Base-by-base conservation (phyloP, 2,113 vertebrate genomes). In the Garra rufa region DNA sequence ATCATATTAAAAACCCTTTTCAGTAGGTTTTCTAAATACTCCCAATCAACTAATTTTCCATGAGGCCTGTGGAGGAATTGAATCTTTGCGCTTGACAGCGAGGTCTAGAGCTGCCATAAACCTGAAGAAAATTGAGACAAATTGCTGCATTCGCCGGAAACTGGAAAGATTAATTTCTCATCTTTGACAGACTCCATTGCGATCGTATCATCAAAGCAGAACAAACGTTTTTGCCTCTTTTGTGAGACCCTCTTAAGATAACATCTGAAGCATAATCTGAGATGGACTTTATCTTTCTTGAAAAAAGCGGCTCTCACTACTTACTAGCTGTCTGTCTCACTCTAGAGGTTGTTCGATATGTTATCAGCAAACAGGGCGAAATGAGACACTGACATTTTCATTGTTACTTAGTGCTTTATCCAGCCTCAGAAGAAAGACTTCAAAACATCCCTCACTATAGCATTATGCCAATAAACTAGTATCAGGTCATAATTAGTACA, bases 81-180 rank as follows among this genome's bases (percentile, higher is more conserved):
- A 69, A 85, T 86, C 77, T 84, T 80, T 69, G 44, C 24, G 55
- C 44, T 74, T 80, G 67, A 83, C 83, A 82, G 82, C 17, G 24
- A 81, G 63, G 19, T 30, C 74, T 48, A 82, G 44, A 17, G 6
- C 48, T 76, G 74, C 41, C 52, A 76, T 13, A 52, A 50, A 55
- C 48, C 10, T 43, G 50, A 63, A 44, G 59, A 88, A 88, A 77
- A 88, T 84, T 79, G 50, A 87, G 86, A 86, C 76, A 85, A 89
- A 86, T 80, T 73, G 65, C 81, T 82, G 30, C 28, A 24, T 67
- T 85, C 38, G 19, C 30, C 24, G 7, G 52, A 77, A 85, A 85
- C 34, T 46, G 67, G 69, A 88, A 30, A 69, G 65, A 85, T 87
- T 71, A 34, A 86, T 87, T 83, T 86, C 69, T 82, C 44, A 61